A percentile compares a stretch with the other conserved stretches of the same genome.
These are phyloP conservation scores for Xestia rhomboidea DNA, from an alignment of 2,888 invertebrate genomes.

Conservation along the genomic window DNA sequence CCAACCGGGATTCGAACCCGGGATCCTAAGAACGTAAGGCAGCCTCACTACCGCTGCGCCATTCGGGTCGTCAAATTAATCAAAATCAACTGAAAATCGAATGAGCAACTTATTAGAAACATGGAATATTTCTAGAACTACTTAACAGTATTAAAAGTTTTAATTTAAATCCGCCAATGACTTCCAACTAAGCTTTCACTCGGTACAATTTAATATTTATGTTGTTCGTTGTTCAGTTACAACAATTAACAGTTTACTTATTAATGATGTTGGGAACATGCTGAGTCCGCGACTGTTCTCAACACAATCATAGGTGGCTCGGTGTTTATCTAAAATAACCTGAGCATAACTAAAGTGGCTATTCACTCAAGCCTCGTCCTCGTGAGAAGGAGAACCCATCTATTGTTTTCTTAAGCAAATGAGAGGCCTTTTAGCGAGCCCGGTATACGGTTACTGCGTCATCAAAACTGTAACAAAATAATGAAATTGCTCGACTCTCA, in stretches of 20 bases:
- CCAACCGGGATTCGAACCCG: too few species aligned
- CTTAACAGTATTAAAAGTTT: conserved; percentile 39
- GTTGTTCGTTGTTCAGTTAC: conserved; percentile 40
- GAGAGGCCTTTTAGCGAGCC: conserved; percentile 55
- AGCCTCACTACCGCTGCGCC: too few species aligned
- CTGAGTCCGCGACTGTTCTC: conserved; percentile 36
- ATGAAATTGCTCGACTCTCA: conserved; percentile 20
- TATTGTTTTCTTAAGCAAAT: conserved; percentile 68
- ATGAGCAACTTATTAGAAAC: neutral
- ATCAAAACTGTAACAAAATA: conserved; percentile 42
- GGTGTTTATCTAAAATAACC: conserved; percentile 59
- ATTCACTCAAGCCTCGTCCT: conserved; percentile 60
- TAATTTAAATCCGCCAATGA: conserved; percentile 34
- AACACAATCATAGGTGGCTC: conserved; percentile 54
- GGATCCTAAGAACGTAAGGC: too few species aligned
- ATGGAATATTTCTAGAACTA: conserved; percentile 20
- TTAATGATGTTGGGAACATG: conserved; percentile 48
- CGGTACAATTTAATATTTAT: conserved; percentile 48
- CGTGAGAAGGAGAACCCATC: conserved; percentile 52
- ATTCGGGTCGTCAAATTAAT: too few species aligned
- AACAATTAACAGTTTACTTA: conserved; percentile 53
- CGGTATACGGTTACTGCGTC: conserved; percentile 25
- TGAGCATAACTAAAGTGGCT: conserved; percentile 63
- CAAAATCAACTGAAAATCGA: conserved; percentile 28
- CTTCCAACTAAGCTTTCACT: conserved; percentile 44